Base-by-base conservation (phyloP, 2,888 invertebrate species). In the Clostera curtula region DNA sequence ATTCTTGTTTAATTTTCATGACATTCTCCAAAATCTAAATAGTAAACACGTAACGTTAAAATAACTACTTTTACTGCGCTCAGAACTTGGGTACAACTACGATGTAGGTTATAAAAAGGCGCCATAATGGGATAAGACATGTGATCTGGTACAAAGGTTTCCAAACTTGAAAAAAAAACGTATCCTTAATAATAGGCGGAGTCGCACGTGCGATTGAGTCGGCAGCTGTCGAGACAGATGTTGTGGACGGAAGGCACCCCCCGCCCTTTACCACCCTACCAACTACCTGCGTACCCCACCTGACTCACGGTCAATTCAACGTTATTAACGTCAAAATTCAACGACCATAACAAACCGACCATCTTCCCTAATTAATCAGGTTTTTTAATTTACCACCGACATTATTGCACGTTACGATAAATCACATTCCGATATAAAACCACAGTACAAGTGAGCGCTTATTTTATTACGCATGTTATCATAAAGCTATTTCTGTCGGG, bases 191-290 rank as follows among this genome's bases (percentile, higher is more conserved):
- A 76, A 80, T 77, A 72, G 76, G 73, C 68, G 60, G 57, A 59
- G 60, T 49, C 71, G 76, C 82, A 83, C 83, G 82, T 80, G 82
- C 74, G 72, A 51, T 49, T 50, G 49, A 43, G 48, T 44, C 53
- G 53, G 71, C 83, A 82, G 83, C 83, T 80, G 83, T 69, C 55
- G 55, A 59, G 80, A 75, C 80, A 80, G 82, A 75, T 80, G 80
- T 64, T 66, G 57, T 56, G 55, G 67, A 62, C 72, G 73, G 75
- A 74, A 71, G 42, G 48, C 36, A 25, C 50, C 43, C 45, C 46
- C 32, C 45, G 38, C 50, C 54, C 52, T 14, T 11, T 34, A 27
- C 38, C 44, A 43, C 50, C 33, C 36, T 43, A 45, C 47, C 47
- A 36, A 35, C 56, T 68, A 68, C 72, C 73, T 71, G 68, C n/a